Base-by-base conservation (phyloP, 92 coral and sea anemone species). In the Desmophyllum pertusum region DNA sequence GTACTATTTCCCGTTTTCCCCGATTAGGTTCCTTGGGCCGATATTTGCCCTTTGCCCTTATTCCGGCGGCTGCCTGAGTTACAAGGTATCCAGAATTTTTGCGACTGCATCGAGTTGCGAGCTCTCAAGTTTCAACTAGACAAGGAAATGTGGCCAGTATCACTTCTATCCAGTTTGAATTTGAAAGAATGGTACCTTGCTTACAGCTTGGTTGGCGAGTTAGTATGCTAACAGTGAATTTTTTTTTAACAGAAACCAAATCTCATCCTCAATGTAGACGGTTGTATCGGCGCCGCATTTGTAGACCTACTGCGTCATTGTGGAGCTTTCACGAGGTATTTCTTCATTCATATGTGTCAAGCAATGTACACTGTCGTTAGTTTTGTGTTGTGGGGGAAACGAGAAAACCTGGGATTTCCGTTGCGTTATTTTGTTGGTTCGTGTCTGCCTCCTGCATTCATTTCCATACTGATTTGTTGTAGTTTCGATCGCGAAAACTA, bases 271-370 rank as follows among this genome's bases (percentile, higher is more conserved):
- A 96, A 96, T 87, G 99, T 96, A 11, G 99, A 96, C 78, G 99
- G 99, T 40, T 96, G 99, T 57, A 96, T 96, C 39, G 99, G 97
- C 35, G 98, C 95, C 29, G 94, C 97, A 66, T 92, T 96, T 75
- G 99, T 96, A 40, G 99, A 96, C 74, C 88, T 96, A 1, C 80
- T 96, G n/a, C 98, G 99, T 43, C 93, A 95, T 79, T 96, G 99
- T 85, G 99, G 99, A 43, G 90, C 97, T 8, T 96, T 96, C 76
- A 94, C 99, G 2, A 96, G 98, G 99, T 96, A 82, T 46, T 10
- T 55, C 13, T n/a, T n/a, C n/a, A n/a, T n/a, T n/a, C n/a, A n/a
- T n/a, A n/a, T n/a, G n/a, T n/a, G n/a, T n/a, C n/a, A 59, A 25
- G 35, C 17, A 15, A 25, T 25, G 35, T 3, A 59, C 65, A 1